Base-by-base conservation (phyloP, 1,140 invertebrate species). In the Whitmania pigra region DNA sequence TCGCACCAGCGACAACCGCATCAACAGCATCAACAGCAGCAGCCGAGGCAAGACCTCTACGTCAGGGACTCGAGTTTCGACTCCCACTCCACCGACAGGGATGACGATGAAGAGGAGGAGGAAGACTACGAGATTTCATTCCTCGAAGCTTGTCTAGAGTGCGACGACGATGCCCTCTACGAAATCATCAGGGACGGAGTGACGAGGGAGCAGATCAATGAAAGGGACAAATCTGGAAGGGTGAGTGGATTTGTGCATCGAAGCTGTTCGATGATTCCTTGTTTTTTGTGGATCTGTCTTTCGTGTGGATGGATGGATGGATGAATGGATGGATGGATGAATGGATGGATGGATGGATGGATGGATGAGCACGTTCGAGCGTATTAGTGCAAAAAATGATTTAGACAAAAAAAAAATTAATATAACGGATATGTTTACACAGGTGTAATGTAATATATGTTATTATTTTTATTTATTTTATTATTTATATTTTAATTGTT, bases 131-230 rank as follows among this genome's bases (percentile, higher is more conserved):
- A 68, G 67, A 57, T 72, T n/a, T 67, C 71, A 27, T 72, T 74
- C 40, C 69, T 74, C 17, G 73, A 74, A 57, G 73, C 73, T 31
- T 74, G 73, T 54, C 25, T 43, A 18, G 73, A 71, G n/a, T 74
- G 73, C 40, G 73, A 74, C 53, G 73, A 74, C 25, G 73, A 74
- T 31, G 70, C 69, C 17, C 70, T 74, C 54, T 74, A 74, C 55
- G 73, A 74, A 31, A 74, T 74, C 69, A 74, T 74, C 54, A 67
- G 69, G 29, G 63, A 71, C 60, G 73, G 73, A 7, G 70, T 72
- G 20, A 74, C 73, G 15, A 25, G 57, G 73, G 73, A 74, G 67
- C 69, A 71, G 27, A 69, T 71, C 17, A 74, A 74, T 69, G 73
- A 74, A 40, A 49, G n/a, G 49, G 73, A 74, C 53, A 74, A 74